Evolutionary conservation across 2,888 invertebrate genomes (phyloP), one percentile per base, ranked within the genome.

Genomic region (Sipha maydis): DNA sequence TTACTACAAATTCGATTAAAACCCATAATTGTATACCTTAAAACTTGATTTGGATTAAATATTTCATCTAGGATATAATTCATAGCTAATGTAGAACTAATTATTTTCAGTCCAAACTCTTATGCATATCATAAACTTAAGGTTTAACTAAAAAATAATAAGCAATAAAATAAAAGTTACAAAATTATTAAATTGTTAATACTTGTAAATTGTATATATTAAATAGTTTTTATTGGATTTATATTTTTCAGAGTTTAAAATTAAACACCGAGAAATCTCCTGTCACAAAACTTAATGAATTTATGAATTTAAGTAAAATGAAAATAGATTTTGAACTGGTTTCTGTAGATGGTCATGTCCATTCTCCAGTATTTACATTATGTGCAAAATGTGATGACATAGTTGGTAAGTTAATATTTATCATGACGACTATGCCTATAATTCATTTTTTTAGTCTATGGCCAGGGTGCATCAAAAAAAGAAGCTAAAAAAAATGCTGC

Each of bases 401-500:
- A 91, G 93, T 95, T 90, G 95, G 96, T 83, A 96, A 96, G 93
- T 98, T 97, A 56, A 96, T 96, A 25, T 28, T 11, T 41, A 17
- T 67, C 25, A 67, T 34, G 11, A 38, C 54, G 19, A 9, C n/a
- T 76, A 76, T 41, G 41, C 3, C 3, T 9, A 25, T 25, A 31
- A 48, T 38, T 73, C 73, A 25, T 67, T 28, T 3, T 56, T 56
- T 54, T 73, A 86, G 79, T 14, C 28, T 38, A 8, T 28, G 79
- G 79, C 21, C 73, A 1, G 90, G 99, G 99, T 0, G 95, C 98
- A 84, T 98, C 98, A 21, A 99, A 99, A 92, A 99, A 99, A 92
- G 98, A 98, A 92, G 99, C 99, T 0, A 99, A 99, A 91, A 99
- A 99, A 92, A 96, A 97, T 19, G 98, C 99, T 31, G 99, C 99